These are phyloP conservation scores for Drosophila prolongata DNA, from an alignment of 2,888 invertebrate species.

Conservation along the genomic window DNA sequence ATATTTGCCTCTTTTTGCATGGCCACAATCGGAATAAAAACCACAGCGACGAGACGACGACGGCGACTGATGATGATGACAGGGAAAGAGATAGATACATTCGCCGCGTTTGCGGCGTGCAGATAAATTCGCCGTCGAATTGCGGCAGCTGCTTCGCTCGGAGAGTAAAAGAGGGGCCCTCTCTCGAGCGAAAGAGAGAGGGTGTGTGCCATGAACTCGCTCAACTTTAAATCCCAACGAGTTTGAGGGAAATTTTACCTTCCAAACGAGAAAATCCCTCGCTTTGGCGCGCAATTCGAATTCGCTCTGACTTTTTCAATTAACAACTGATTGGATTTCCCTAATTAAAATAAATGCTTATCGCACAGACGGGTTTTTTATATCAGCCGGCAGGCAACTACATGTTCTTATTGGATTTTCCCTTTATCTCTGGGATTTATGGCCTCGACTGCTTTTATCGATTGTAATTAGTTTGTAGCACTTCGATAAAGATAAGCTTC, in stretches of 20 bases:
- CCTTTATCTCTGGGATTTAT: conserved; percentile 14
- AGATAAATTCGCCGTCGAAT: conserved; percentile 62
- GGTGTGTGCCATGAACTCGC: conserved; percentile 50
- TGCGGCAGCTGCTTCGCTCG: conserved; percentile 65
- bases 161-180: conserved; percentile 14
- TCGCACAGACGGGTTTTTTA: not conserved
- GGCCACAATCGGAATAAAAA: conserved; percentile 77
- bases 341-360: conserved; percentile 21
- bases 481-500: not conserved
- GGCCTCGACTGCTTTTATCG: conserved; percentile 18
- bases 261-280: conserved; percentile 35
- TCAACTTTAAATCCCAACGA: conserved; percentile 51
- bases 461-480: conserved; percentile 40
- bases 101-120: conserved; percentile 54
- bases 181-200: conserved; percentile 7
- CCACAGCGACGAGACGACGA: conserved; percentile 71
- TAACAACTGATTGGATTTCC: not conserved
- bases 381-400: not conserved
- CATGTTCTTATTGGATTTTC: not conserved
- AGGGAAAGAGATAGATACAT: conserved; percentile 67
- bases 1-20: conserved; percentile 65
- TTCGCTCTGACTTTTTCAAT: not conserved
- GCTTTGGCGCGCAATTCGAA: conserved; percentile 46
- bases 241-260: conserved; percentile 59
- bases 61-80: conserved; percentile 68